Base-by-base conservation (phyloP, 2,888 invertebrate genomes). In the Eremobia ochroleuca region DNA sequence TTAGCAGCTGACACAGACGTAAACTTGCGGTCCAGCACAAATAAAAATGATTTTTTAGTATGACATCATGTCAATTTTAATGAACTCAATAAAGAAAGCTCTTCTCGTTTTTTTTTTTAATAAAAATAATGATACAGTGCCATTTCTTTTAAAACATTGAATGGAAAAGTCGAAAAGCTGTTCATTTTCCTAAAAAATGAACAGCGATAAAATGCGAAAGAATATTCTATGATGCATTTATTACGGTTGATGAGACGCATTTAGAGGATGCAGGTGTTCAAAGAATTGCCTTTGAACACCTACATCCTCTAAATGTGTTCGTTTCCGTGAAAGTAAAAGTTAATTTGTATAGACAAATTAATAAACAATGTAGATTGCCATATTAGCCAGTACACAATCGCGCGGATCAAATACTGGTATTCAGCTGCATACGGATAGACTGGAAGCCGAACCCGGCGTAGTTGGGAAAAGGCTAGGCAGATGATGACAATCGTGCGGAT, bases 241-340 rank as follows among this genome's bases (percentile, higher is more conserved):
- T 43, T 34, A 13, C 3, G 13, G 28, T 52, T n/a, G 31, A 5
- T 15, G 13, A 49, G 37, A 52, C 9, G 52, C 25, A 52, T 15
- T 46, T 37, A n/a, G n/a, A n/a, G n/a, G n/a, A n/a, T n/a, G n/a
- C n/a, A n/a, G n/a, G n/a, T n/a, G n/a, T n/a, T n/a, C n/a, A n/a
- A n/a, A n/a, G n/a, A n/a, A n/a, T n/a, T n/a, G n/a, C n/a, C 18
- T 46, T 46, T 28, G 31, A 21, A 43, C 31, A 43, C 6, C 61
- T 62, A 15, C n/a, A 43, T 49, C 25, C 18, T 61, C 37, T 66
- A 13, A 34, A 46, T 11, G 28, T 18, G 52, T 40, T 21, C 37
- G 1, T 34, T 55, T 34, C 28, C 25, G 66, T 46, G 34, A 78
- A 65, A 46, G 43, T 18, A 65, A 52, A 65, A 55, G 55, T 34